Percentiles rank a stretch among this genome's conserved stretches.
These are phyloP conservation scores for Octonoba sinensis DNA, from an alignment of 2,888 invertebrate genomes.

Conservation along the genomic window DNA sequence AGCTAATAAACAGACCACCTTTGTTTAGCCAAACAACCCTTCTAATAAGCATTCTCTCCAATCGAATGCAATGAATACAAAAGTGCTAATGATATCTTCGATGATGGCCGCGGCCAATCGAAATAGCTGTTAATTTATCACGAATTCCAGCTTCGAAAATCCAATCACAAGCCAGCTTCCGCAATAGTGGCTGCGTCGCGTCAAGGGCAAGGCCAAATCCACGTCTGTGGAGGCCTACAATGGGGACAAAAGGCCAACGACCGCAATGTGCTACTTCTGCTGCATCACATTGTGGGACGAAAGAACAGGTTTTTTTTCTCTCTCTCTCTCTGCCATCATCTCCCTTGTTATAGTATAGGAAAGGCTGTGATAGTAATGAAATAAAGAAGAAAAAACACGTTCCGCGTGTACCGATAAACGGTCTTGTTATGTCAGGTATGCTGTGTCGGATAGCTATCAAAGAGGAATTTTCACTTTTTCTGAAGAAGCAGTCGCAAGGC, in stretches of 20 bases:
- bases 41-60: too few relatives aligned
- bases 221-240: slow-evolving; percentile 38
- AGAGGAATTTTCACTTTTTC: slow-evolving; percentile 51
- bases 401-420: slow-evolving; percentile 12
- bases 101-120: background rate
- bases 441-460: background rate
- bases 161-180: slow-evolving; percentile 23
- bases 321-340: background rate
- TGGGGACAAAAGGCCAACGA: slow-evolving; percentile 52
- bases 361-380: background rate
- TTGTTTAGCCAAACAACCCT: too few relatives aligned
- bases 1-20: too few relatives aligned
- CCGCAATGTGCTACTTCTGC: slow-evolving; percentile 51
- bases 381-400: slow-evolving; percentile 16
- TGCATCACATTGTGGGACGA: slow-evolving; percentile 19
- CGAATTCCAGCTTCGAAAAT: background rate
- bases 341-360: background rate
- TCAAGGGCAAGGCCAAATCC: slow-evolving; percentile 39
- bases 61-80: too few relatives aligned
- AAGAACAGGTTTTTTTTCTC: slow-evolving; percentile 30
- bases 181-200: slow-evolving; percentile 22
- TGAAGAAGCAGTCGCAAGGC: background rate
- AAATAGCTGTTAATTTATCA: slow-evolving; percentile 35
- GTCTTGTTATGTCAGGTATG: slow-evolving; percentile 54
- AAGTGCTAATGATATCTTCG: too few relatives aligned